Evolutionary conservation across 2,113 vertebrate genomes (phyloP).

Genomic region (Ammodytes marinus): DNA sequence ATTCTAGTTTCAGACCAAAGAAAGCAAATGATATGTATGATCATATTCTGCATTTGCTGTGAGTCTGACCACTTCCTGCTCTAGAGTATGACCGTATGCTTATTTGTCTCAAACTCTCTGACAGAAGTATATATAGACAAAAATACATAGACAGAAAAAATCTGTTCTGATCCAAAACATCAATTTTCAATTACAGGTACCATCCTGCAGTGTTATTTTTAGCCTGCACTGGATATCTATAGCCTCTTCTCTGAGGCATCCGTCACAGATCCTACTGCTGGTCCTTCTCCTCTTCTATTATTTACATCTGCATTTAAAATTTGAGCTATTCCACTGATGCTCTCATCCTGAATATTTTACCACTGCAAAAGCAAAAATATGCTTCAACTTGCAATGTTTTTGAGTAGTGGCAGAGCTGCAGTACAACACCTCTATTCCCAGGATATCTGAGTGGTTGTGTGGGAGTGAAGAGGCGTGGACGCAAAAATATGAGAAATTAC

Average conservation of each 20-base stretch:
- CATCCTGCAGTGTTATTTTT: constrained; percentile 51
- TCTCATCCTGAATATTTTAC: not conserved
- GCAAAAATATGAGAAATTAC: constrained; percentile 40
- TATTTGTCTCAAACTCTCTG: not conserved
- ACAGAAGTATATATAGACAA: not conserved
- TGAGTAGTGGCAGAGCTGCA: constrained; percentile 12
- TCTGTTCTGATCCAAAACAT: constrained; percentile 19
- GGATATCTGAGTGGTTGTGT: constrained; percentile 31
- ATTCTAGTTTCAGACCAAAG: not conserved
- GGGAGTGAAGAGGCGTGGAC: constrained; percentile 45
- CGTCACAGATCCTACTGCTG: constrained; percentile 37
- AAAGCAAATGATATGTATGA: not conserved
- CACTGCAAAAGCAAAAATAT: not conserved
- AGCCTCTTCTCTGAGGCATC: constrained; percentile 40
- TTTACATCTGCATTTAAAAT: constrained; percentile 56
- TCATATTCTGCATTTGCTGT: not conserved
- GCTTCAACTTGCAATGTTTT: not conserved
- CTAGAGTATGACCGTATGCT: not conserved
- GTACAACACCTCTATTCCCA: not conserved
- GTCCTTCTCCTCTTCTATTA: constrained; percentile 53
- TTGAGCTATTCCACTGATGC: not conserved
- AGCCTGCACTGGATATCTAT: constrained; percentile 51
- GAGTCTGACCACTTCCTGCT: not conserved
- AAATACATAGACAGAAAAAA: not conserved
- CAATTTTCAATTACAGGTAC: constrained; percentile 55